Base-by-base conservation (phyloP, 2,888 invertebrate genomes). In the Pegoplata infirma region DNA sequence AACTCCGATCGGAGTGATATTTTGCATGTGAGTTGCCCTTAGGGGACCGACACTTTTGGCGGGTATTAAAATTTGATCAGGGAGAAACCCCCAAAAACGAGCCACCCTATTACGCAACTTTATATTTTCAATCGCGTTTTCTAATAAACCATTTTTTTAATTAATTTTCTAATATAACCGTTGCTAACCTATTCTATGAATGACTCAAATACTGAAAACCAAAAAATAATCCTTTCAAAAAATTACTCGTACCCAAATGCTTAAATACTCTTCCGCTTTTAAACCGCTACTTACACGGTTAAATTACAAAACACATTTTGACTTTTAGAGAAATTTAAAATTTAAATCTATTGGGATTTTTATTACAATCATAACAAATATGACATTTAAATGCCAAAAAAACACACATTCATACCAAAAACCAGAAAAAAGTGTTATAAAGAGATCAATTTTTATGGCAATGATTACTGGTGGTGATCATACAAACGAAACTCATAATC, bases 261-360 rank as follows among this genome's bases (percentile, higher is more conserved):
- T 40, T 40, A 3, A n/a, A n/a, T n/a, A n/a, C 10, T 51, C 32
- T 32, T 46, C 21, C 14, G 19, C 19, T 28, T 63, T 32, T 32
- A 3, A 63, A 49, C n/a, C 10, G 47, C 61, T 63, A 63, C 32
- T 63, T 63, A 49, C 17, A 19, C 47, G 32, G 28, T 28, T 49
- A 21, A 49, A 10, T 51, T 63, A 21, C 14, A 51, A 63, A 63
- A 63, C 61, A 28, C 1, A 47, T 61, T 61, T 47, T 19, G 28
- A 47, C 25, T 44, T 59, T 61, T n/a, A 12, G 10, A 14, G 17
- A 25, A 25, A 59, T 46, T 5, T 63, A 16, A 63, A 63, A 49
- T 47, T 36, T 47, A 63, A 16, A 73, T 58, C 72, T 51, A 14
- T 51, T 49, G 56, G 51, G 72, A 73, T 73, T 73, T 71, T 32